These are phyloP conservation scores for Bufotes viridis DNA, from an alignment of 2,797 vertebrate species.

Conservation along the genomic window DNA sequence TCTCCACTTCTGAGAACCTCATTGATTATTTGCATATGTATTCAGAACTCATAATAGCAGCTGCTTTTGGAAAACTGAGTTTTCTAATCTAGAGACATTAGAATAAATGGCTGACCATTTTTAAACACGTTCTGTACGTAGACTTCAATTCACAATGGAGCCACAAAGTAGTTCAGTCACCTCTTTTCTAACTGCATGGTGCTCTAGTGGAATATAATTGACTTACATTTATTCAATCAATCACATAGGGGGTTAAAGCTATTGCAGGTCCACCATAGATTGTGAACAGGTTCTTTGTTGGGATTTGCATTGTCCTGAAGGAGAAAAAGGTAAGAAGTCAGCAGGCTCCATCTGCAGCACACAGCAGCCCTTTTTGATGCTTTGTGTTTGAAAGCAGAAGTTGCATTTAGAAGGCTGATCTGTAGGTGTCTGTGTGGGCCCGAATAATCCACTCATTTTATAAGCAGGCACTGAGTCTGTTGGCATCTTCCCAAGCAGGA, in stretches of 20 bases:
- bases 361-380: constrained; percentile 33
- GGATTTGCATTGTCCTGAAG: neutral
- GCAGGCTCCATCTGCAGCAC: constrained; percentile 7
- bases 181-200: neutral
- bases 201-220: neutral
- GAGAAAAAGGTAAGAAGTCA: constrained; percentile 24
- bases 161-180: neutral
- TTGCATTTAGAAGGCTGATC: constrained; percentile 15
- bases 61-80: too few relatives aligned
- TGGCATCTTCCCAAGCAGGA: too few relatives aligned
- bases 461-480: constrained; percentile 13
- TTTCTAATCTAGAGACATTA: too few relatives aligned
- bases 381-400: constrained; percentile 38
- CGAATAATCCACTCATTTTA: constrained; percentile 6
- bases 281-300: constrained; percentile 30
- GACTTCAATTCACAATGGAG: too few relatives aligned
- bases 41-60: too few relatives aligned
- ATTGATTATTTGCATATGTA: too few relatives aligned
- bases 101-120: too few relatives aligned
- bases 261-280: neutral
- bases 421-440: constrained; percentile 20
- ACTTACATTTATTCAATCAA: neutral
- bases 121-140: too few relatives aligned
- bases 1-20: too few relatives aligned
- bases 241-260: neutral